Conservation (phyloP, 37 sponge, comb jelly and placozoan species). For the Agelas oroides region DNA sequence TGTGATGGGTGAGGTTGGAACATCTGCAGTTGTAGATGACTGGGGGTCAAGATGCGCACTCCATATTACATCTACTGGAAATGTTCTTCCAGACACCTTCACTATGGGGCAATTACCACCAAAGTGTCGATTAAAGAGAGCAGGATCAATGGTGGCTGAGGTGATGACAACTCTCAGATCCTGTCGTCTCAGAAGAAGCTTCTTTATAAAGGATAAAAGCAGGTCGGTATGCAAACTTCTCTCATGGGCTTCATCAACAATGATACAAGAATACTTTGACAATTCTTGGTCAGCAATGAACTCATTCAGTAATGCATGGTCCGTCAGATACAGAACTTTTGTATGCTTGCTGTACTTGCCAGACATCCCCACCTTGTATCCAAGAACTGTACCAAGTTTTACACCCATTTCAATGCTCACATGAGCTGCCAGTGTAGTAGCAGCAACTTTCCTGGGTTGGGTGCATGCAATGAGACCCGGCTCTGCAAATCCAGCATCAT, state of each 20-base stretch:
- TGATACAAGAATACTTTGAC: conserved; percentile 43
- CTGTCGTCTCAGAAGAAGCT: conserved; percentile 10
- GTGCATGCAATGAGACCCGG: conserved; percentile 55
- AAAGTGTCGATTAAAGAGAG: conserved; percentile 52
- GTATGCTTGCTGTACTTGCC: conserved; percentile 25
- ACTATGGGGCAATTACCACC: conserved; percentile 8
- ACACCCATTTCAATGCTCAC: conserved; percentile 25
- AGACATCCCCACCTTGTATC: conserved; percentile 51
- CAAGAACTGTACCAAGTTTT: conserved; percentile 61
- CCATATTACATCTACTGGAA: conserved; percentile 63
- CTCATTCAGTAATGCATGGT: conserved; percentile 57
- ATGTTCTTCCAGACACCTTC: conserved; percentile 64
- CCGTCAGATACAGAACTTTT: conserved; percentile 50
- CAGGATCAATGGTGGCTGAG: conserved; percentile 75
- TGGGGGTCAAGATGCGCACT: background rate
- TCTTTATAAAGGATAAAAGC: conserved; percentile 57
- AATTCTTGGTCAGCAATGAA: conserved; percentile 31
- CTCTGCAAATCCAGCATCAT: conserved; percentile 45
- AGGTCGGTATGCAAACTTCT: conserved; percentile 78
- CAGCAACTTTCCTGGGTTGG: conserved; percentile 79
- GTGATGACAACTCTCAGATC: conserved; percentile 68
- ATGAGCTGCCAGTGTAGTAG: conserved; percentile 69
- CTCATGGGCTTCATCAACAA: conserved; percentile 84
- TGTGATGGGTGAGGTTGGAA: too few species aligned
- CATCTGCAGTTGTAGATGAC: background rate